Evolutionary conservation across 1,140 invertebrate genomes (phyloP), one percentile per base, ranked within the genome.

Genomic region (Drosophila prosaltans): DNA sequence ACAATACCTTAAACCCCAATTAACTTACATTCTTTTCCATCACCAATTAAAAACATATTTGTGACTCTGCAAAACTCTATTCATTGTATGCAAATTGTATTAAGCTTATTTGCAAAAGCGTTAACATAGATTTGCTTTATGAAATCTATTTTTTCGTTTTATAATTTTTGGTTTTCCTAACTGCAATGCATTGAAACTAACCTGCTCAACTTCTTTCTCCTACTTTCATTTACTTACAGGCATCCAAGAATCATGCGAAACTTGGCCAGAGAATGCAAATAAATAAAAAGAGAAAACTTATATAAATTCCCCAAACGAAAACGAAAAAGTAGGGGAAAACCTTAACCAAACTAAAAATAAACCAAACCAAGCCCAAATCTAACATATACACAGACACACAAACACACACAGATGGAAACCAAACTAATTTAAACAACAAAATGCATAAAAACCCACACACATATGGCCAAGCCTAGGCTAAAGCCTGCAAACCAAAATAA

Each of bases 271-370:
- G 74, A 74, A 82, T 74, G 69, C 76, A 69, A 80, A 84, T 69
- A 77, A 65, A 77, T 75, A 63, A 64, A 65, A 57, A 68, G 65
- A 69, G 65, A 69, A 63, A 79, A 67, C 74, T 72, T 55, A 67
- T 65, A 63, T 77, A 74, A 69, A 80, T 80, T 74, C 65, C 54
- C 66, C 51, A 70, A 62, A 86, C 69, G 74, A 78, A 80, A 75
- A 63, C 45, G 45, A 68, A 65, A 48, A 74, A 36, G 32, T 36
- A 36, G 32, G 32, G 6, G 32, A 36, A 36, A 36, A 36, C 32
- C 3, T 36, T 4, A 36, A 30, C 28, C 28, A 30, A 36, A 36
- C 32, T 7, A 36, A 36, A 16, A 16, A 5, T 36, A 36, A 36
- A 30, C 28, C 28, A 30, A 36, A 36, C 32, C 6, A 36, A 36